A percentile compares a stretch with the other conserved stretches of the same genome.
phyloP scores from a whole-genome alignment of 2,113 vertebrate species.

The Epinephelus cyanopodus region DNA sequence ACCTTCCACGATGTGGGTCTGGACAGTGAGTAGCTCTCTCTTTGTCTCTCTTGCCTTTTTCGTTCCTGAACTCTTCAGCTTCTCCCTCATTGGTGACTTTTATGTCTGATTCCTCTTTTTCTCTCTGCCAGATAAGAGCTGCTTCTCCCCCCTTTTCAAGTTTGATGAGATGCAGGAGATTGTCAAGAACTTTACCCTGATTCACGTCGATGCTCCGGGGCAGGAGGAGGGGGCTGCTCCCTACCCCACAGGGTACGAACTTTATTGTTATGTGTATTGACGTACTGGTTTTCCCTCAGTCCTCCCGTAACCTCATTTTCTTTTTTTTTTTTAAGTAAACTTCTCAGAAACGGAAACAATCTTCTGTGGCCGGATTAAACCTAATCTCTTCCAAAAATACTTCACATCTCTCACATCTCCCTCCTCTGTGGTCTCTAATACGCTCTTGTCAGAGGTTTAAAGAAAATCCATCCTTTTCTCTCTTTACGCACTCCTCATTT shows the following conservation, averaged over 20 bases:
- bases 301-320: constrained; percentile 1
- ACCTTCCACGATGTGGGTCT: constrained; percentile 93
- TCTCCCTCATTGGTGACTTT: neutral
- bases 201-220: constrained; percentile 91
- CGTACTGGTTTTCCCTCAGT: neutral
- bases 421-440: constrained; percentile 1
- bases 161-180: constrained; percentile 96
- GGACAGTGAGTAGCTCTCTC: constrained; percentile 86
- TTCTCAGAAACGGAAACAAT: constrained; percentile 32
- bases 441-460: constrained; percentile 49
- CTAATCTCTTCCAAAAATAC: constrained; percentile 65
- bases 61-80: neutral
- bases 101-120: constrained; percentile 2
- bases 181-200: constrained; percentile 92
- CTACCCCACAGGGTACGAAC: constrained; percentile 87
- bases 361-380: constrained; percentile 42
- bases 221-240: constrained; percentile 90
- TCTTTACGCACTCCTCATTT: neutral
- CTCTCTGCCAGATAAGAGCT: constrained; percentile 89
- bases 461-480: constrained; percentile 46
- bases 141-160: constrained; percentile 90
- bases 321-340: constrained; percentile 4
- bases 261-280: neutral
- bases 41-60: neutral
- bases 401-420: constrained; percentile 37